Conservation (phyloP, 2,888 invertebrate species). For the Volucella inflata region DNA sequence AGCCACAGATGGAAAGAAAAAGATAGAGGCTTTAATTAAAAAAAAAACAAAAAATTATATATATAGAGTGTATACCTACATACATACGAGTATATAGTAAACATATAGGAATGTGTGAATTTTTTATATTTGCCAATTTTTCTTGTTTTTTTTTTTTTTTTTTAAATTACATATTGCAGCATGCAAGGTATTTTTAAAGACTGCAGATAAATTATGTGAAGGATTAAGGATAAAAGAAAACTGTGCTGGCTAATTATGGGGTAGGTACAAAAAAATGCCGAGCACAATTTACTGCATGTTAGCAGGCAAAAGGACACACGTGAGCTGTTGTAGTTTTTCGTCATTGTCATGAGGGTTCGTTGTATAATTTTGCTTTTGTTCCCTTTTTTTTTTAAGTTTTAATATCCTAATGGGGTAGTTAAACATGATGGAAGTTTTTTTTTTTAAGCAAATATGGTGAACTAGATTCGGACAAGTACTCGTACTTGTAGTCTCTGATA, state of each 20-base stretch:
- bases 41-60: conserved; percentile 27
- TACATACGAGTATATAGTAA: conserved; percentile 7
- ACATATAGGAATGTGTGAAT: conserved; percentile 14
- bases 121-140: conserved; percentile 37
- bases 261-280: conserved; percentile 37
- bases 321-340: conserved; percentile 24
- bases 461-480: too few species aligned
- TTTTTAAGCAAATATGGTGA: too few species aligned
- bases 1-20: conserved; percentile 38
- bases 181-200: conserved; percentile 70
- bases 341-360: conserved; percentile 33
- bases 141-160: conserved; percentile 32
- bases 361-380: neutral
- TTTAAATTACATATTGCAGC: conserved; percentile 66
- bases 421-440: too few species aligned
- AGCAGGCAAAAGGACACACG: conserved; percentile 69
- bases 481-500: too few species aligned
- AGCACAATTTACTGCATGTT: conserved; percentile 64
- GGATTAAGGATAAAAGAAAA: conserved; percentile 43
- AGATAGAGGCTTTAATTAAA: conserved; percentile 59
- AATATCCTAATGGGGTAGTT: conserved; percentile 7
- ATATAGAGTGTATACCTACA: neutral
- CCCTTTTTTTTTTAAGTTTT: neutral
- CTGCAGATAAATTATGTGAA: conserved; percentile 73
- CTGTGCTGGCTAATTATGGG: conserved; percentile 61